A percentile compares a stretch with the other conserved stretches of the same genome.
Evolutionary conservation across 1,140 invertebrate genomes (phyloP).

Genomic region (Sycophila sp.): DNA sequence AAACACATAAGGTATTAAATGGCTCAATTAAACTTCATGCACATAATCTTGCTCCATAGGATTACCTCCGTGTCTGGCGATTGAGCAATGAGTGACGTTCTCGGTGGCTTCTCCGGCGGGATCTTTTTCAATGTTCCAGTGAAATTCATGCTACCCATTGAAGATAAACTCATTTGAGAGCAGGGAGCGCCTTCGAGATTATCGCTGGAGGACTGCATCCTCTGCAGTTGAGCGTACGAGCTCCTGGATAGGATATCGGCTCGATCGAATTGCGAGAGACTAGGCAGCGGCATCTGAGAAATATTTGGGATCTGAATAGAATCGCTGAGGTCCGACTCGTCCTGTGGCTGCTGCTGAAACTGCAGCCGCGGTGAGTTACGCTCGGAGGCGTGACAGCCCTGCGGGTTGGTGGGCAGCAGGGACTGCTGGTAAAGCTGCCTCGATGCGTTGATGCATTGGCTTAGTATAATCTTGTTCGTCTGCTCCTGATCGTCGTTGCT

Average conservation of each 20-base stretch:
- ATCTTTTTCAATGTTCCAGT: conserved; percentile 63
- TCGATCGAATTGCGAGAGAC: conserved; percentile 58
- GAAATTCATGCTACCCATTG: conserved; percentile 46
- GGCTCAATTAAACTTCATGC: conserved; percentile 1
- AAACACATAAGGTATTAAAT: background rate
- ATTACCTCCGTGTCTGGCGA: conserved; percentile 63
- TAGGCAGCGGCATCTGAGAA: conserved; percentile 59
- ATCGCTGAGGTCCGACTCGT: conserved; percentile 46
- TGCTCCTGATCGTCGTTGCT: conserved; percentile 26
- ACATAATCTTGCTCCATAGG: background rate
- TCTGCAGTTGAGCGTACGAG: conserved; percentile 55
- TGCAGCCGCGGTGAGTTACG: conserved; percentile 58
- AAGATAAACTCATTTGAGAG: conserved; percentile 37
- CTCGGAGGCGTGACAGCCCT: conserved; percentile 45
- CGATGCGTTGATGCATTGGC: conserved; percentile 24
- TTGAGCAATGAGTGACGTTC: conserved; percentile 62
- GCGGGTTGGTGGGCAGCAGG: conserved; percentile 45
- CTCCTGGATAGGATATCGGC: conserved; percentile 45
- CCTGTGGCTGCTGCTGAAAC: conserved; percentile 41
- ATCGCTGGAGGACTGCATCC: conserved; percentile 53
- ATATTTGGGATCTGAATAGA: conserved; percentile 57
- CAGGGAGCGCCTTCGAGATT: conserved; percentile 48
- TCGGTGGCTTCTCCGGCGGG: conserved; percentile 64
- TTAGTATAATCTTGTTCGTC: conserved; percentile 20
- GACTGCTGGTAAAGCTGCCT: conserved; percentile 54